Base-by-base conservation (phyloP, 2,888 invertebrate species). In the Calliphora vomitoria region DNA sequence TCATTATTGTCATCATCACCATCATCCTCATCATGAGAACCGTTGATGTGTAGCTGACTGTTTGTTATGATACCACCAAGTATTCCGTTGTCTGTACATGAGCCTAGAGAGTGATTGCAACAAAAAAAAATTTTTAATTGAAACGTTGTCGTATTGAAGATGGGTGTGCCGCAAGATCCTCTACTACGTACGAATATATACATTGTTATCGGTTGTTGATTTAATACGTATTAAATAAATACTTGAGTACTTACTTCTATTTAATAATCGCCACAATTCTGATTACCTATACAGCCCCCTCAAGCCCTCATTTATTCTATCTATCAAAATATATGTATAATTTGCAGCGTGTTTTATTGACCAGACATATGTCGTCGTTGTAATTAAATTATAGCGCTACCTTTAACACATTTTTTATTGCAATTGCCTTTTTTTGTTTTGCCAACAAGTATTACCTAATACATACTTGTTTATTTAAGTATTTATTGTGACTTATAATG, bases 121-220 rank as follows among this genome's bases (percentile, higher is more conserved):
- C 1, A 50, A 58, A 20, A 10, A 31, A 58, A 60, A 20, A n/a
- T n/a, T n/a, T 8, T 50, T 38, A 62, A 71, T 60, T 62, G 35
- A 58, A 58, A 69, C 41, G n/a, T 62, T 41, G 4, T n/a, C 20
- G 38, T 50, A 35, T 20, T 15, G 18, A 31, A 13, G 25, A 68
- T 75, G 82, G 82, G 82, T 82, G 82, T 82, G 82, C 47, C 55
- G 44, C 74, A 53, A 81, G 25, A 64, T 38, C 11, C n/a, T 25
- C 31, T 62, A 72, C 31, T 62, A 72, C 41, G 62, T 53, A 25
- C 25, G 2, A 41, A 44, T 13, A 10, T 44, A 13, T 44, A 44
- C 13, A 44, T 68, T 35, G 50, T 79, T 75, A 85, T 85, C 80
- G 62, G 15, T 75, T 80, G 53, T 68, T 80, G 5, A 58, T 74